phyloP scores from a whole-genome alignment of 2,888 invertebrate species.

The Agriopis aurantiaria region DNA sequence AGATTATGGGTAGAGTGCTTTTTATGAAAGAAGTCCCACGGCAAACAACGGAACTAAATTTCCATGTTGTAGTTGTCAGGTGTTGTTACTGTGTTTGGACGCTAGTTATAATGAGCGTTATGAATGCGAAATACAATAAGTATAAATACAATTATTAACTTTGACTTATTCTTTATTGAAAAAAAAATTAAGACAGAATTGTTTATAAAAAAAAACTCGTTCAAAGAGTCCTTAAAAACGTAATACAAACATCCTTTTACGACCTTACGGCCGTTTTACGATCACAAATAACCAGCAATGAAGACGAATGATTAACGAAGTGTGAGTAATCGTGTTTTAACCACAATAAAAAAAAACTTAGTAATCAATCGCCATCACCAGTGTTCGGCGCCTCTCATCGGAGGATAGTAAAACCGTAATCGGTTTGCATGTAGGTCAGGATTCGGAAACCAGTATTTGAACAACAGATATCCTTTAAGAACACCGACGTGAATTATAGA shows the following conservation, averaged over 20 bases:
- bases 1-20: too few relatives aligned
- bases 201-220: neutral
- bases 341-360: slow-evolving; percentile 1
- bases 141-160: too few relatives aligned
- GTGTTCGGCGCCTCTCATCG: slow-evolving; percentile 40
- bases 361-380: slow-evolving; percentile 28
- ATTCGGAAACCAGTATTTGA: slow-evolving; percentile 27
- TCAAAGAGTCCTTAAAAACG: slow-evolving; percentile 28
- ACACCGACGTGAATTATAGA: neutral
- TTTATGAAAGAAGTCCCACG: too few relatives aligned
- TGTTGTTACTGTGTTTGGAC: too few relatives aligned
- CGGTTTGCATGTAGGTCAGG: slow-evolving; percentile 37
- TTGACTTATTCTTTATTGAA: too few relatives aligned
- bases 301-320: slow-evolving; percentile 34
- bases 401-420: slow-evolving; percentile 22
- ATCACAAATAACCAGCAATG: slow-evolving; percentile 30
- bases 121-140: too few relatives aligned
- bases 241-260: slow-evolving; percentile 29
- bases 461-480: slow-evolving; percentile 19
- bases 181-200: too few relatives aligned
- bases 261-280: slow-evolving; percentile 22
- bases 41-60: too few relatives aligned
- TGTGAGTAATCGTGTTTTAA: slow-evolving; percentile 45
- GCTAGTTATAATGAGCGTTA: too few relatives aligned
- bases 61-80: too few relatives aligned